Evolutionary conservation across 2,797 vertebrate species (phyloP), one percentile per base, ranked within the genome.

Genomic region (Macropodus opercularis): DNA sequence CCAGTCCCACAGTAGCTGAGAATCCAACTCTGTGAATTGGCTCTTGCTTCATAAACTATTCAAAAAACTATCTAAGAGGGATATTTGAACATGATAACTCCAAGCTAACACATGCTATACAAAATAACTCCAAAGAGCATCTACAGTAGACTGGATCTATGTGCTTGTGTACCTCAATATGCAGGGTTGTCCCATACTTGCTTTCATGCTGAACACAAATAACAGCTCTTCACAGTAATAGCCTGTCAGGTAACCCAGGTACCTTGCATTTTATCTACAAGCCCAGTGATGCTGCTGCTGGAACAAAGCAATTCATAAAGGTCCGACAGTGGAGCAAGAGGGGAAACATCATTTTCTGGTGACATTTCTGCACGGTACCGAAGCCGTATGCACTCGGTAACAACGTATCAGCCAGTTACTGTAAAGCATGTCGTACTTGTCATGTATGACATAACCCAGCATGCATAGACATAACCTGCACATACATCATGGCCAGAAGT

Each of bases 11-110:
- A 58, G 66, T 51, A 63, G 66, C 79, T 38, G 48, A 73, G 19
- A 56, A 74, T 65, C 43, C 24, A 72, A 53, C 53, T 36, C 22
- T 41, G 31, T 50, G 59, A 41, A 21, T 56, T 26, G 68, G 3
- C 40, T 29, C 3, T 35, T 34, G 4, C 4, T 27, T 31, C 29
- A 31, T 31, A 31, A 31, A 32, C 11, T 3, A 32, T 32, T 32
- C 3, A 32, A 57, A 73, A 83, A 86, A 77, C 65, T 52, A 51
- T 63, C 59, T 56, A 50, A 12, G 39, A n/a, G n/a, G n/a, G n/a
- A n/a, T n/a, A n/a, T n/a, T n/a, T n/a, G 77, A 82, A 85, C 77
- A 77, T 17, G 65, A 81, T 47, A 64, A 73, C 72, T 69, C 54
- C 32, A 40, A 58, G 51, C 52, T 34, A 48, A 77, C 51, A 48